Percentiles rank a stretch among this genome's conserved stretches.
phyloP scores from a whole-genome alignment of 1,140 invertebrate species.

The Caenorhabditis brenneri region DNA sequence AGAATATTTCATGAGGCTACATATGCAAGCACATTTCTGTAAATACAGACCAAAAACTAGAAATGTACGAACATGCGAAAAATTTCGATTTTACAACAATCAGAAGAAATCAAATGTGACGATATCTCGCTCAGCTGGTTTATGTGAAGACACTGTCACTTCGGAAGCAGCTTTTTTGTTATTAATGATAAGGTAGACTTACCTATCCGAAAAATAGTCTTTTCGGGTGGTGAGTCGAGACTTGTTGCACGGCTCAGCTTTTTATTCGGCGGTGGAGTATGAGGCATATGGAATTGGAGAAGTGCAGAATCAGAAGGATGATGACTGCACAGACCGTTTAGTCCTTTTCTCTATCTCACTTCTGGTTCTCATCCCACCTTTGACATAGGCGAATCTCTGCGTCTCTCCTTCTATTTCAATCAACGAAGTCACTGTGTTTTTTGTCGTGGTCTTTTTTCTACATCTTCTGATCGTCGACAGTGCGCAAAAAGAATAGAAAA shows the following conservation, averaged over 20 bases:
- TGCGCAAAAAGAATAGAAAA: neutral
- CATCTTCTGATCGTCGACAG: neutral
- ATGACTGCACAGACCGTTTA: slow-evolving; percentile 21
- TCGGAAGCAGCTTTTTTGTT: neutral
- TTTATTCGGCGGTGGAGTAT: slow-evolving; percentile 13
- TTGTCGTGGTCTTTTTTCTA: neutral
- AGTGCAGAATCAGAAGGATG: neutral
- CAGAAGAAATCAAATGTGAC: neutral
- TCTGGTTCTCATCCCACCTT: slow-evolving; percentile 43
- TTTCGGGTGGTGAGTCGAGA: slow-evolving; percentile 56
- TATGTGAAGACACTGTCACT: neutral
- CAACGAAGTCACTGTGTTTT: slow-evolving; percentile 19
- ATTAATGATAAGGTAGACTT: neutral
- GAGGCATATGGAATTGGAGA: neutral
- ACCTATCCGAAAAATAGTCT: slow-evolving; percentile 59
- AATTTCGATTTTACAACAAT: too few relatives aligned
- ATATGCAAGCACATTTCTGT: too few relatives aligned
- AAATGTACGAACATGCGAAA: too few relatives aligned
- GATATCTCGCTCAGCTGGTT: slow-evolving; percentile 10
- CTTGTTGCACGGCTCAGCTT: slow-evolving; percentile 50
- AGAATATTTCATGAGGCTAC: too few relatives aligned
- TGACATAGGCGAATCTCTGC: slow-evolving; percentile 18
- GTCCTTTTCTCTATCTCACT: slow-evolving; percentile 13
- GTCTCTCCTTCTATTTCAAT: neutral
- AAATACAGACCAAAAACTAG: too few relatives aligned